These are phyloP conservation scores for Bubo bubo DNA, from an alignment of 2,113 vertebrate species.

Conservation along the genomic window DNA sequence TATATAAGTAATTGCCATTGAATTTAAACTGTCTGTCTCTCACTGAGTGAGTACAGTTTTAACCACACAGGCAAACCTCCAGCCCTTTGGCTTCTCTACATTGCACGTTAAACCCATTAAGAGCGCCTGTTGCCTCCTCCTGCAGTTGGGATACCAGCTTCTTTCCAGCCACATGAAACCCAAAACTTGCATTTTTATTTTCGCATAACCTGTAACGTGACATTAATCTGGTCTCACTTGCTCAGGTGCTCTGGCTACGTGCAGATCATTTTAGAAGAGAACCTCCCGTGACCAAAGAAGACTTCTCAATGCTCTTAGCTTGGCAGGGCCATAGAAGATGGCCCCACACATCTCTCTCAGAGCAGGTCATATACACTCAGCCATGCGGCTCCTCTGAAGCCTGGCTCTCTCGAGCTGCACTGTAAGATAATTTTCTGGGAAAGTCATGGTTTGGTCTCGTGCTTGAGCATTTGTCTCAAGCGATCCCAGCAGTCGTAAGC, in stretches of 20 bases:
- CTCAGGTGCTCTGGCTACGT: neutral
- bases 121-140: neutral
- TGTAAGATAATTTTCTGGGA: neutral
- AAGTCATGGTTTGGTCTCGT: neutral
- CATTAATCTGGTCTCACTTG: neutral
- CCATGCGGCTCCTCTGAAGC: neutral
- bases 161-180: neutral
- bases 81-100: neutral
- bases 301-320: neutral
- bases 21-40: neutral
- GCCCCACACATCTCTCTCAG: rapidly evolving
- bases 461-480: neutral
- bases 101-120: neutral
- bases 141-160: neutral
- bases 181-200: constrained; percentile 7
- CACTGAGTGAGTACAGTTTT: neutral
- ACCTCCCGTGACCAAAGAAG: neutral
- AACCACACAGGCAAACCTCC: neutral
- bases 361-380: neutral
- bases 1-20: neutral
- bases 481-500: neutral
- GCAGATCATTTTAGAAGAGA: neutral
- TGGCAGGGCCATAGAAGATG: neutral
- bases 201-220: neutral
- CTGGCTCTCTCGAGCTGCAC: neutral